Conservation (phyloP, 2,888 invertebrate species). For the Nasonia oneida region DNA sequence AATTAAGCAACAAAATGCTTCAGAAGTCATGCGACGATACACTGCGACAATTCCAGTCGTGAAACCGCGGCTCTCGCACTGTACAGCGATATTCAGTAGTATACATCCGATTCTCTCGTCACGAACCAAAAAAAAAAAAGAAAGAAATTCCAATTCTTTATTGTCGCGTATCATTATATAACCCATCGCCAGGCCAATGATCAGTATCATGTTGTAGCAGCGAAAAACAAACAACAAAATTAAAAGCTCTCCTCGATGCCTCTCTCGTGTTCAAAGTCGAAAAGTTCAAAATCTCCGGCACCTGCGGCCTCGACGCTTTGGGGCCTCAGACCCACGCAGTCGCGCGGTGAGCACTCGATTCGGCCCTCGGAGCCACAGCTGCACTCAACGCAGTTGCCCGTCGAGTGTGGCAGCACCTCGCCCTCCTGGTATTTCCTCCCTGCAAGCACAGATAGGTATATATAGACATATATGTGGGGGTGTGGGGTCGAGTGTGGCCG, state of each 20-base stretch:
- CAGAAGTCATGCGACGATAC: too few species aligned
- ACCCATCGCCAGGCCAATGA: too few species aligned
- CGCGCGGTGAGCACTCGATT: slow-evolving; percentile 75
- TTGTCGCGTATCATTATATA: neutral
- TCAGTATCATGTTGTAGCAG: neutral
- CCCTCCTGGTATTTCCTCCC: slow-evolving; percentile 84
- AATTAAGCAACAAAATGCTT: neutral
- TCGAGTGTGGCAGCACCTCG: slow-evolving; percentile 84
- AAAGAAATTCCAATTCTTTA: neutral
- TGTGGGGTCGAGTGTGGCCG: neutral
- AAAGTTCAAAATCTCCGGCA: slow-evolving; percentile 72
- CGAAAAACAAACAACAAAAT: slow-evolving; percentile 32
- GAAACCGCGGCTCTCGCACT: too few species aligned
- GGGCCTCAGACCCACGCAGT: slow-evolving; percentile 74
- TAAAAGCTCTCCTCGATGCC: slow-evolving; percentile 74
- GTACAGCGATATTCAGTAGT: too few species aligned
- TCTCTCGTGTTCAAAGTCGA: slow-evolving; percentile 71
- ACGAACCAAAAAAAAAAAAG: too few species aligned
- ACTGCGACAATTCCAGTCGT: too few species aligned
- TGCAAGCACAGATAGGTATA: slow-evolving; percentile 69
- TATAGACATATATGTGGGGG: neutral
- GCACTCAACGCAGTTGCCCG: slow-evolving; percentile 87
- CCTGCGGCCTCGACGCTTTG: slow-evolving; percentile 71
- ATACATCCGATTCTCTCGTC: too few species aligned
- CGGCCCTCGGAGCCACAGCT: slow-evolving; percentile 83